Percentiles rank a stretch among this genome's conserved stretches.
Evolutionary conservation across 2,888 invertebrate genomes (phyloP).

Genomic region (Meganola albula): DNA sequence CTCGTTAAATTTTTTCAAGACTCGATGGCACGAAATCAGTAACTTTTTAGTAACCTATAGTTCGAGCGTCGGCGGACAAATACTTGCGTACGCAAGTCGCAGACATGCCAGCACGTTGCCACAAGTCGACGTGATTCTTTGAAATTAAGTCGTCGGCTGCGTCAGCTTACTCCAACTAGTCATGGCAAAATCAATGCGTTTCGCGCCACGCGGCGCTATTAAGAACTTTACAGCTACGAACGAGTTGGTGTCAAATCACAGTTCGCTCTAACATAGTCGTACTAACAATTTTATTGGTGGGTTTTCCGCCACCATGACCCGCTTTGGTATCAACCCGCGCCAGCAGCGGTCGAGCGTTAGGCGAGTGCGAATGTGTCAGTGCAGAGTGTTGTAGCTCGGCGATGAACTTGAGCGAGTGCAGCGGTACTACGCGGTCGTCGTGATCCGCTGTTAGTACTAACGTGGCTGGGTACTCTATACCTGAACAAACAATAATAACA

Average conservation of each 20-base stretch:
- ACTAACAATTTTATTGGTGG: slow-evolving; percentile 91
- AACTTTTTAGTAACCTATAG: no score
- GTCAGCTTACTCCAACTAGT: no score
- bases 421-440: slow-evolving; percentile 93
- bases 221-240: background rate
- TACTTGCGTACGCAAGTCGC: no score
- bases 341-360: background rate
- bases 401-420: slow-evolving; percentile 96
- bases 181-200: no score
- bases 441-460: slow-evolving; percentile 47
- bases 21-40: no score
- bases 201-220: background rate
- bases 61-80: no score
- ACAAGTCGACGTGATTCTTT: no score
- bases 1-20: no score
- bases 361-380: background rate
- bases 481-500: slow-evolving; percentile 9
- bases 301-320: slow-evolving; percentile 97
- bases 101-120: no score
- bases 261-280: background rate
- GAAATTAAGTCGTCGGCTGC: no score
- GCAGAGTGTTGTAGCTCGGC: slow-evolving; percentile 65
- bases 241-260: background rate
- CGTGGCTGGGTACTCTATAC: slow-evolving; percentile 91
- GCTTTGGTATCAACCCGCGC: slow-evolving; percentile 89